phyloP scores from a whole-genome alignment of 1,140 invertebrate genomes.

The Hyposmocoma kahamanoa region DNA sequence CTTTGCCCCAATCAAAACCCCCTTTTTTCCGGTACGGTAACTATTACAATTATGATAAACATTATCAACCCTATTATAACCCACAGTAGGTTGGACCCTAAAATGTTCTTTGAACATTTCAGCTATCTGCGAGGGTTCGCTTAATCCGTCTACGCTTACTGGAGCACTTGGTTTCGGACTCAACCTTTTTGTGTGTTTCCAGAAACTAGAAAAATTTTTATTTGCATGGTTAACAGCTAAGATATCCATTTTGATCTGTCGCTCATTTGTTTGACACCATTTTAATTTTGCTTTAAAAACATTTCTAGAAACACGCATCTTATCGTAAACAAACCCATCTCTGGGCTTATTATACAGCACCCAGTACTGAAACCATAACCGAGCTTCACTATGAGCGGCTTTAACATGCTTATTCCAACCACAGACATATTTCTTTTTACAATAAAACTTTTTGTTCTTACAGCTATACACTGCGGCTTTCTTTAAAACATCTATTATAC shows the following conservation, averaged over 20 bases:
- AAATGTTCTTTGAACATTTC: not conserved
- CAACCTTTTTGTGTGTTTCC: conserved; percentile 2
- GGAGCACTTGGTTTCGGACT: not conserved
- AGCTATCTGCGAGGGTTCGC: not conserved
- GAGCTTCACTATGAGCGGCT: not conserved
- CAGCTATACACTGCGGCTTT: not conserved
- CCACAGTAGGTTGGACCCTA: not conserved
- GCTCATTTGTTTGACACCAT: not conserved
- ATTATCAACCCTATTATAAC: not conserved
- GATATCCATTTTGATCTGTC: conserved; percentile 3
- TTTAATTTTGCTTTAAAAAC: conserved; percentile 2
- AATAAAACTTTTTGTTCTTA: not conserved
- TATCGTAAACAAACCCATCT: not conserved
- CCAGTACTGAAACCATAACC: not conserved
- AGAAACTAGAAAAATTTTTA: not conserved
- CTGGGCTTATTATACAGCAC: not conserved
- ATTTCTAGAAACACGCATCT: conserved; percentile 1
- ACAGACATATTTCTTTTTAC: conserved; percentile 1
- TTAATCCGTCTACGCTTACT: not conserved
- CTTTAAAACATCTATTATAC: not conserved
- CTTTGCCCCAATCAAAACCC: not conserved
- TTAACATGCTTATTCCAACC: conserved; percentile 2
- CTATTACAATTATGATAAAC: not conserved
- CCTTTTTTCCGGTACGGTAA: not conserved
- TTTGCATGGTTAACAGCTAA: not conserved